Evolutionary conservation across 2,888 invertebrate species (phyloP).

Genomic region (Anorthoa munda): DNA sequence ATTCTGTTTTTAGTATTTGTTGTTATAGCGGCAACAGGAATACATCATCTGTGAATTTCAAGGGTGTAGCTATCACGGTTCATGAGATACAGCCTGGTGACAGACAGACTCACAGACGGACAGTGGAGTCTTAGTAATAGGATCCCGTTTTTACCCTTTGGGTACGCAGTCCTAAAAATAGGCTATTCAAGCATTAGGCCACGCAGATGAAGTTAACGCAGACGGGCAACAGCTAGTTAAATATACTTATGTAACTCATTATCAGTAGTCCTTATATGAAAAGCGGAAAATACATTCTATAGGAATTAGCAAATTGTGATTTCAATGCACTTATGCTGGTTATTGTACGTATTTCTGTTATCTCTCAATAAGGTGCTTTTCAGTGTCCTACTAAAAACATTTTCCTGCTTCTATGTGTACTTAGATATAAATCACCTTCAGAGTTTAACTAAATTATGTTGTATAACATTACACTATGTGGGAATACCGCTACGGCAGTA

Average conservation of each 20-base stretch:
- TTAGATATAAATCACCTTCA: neutral
- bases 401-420: slow-evolving; percentile 39
- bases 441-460: slow-evolving; percentile 1
- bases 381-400: slow-evolving; percentile 6
- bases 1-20: too few relatives aligned
- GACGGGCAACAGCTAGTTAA: too few relatives aligned
- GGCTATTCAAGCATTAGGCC: too few relatives aligned
- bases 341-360: slow-evolving; percentile 6
- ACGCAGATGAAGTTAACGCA: too few relatives aligned
- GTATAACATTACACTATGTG: neutral
- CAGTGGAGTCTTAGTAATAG: too few relatives aligned
- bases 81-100: too few relatives aligned
- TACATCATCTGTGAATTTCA: too few relatives aligned
- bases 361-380: slow-evolving; percentile 11
- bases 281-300: neutral
- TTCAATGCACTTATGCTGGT: neutral
- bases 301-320: slow-evolving; percentile 2
- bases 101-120: too few relatives aligned
- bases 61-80: too few relatives aligned
- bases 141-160: too few relatives aligned
- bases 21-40: too few relatives aligned
- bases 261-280: neutral
- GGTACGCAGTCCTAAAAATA: too few relatives aligned
- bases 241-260: neutral
- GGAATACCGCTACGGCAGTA: neutral